Percentiles rank a stretch among this genome's conserved stretches.
Conservation (phyloP, 2,888 invertebrate genomes). For the Lysandra coridon region DNA sequence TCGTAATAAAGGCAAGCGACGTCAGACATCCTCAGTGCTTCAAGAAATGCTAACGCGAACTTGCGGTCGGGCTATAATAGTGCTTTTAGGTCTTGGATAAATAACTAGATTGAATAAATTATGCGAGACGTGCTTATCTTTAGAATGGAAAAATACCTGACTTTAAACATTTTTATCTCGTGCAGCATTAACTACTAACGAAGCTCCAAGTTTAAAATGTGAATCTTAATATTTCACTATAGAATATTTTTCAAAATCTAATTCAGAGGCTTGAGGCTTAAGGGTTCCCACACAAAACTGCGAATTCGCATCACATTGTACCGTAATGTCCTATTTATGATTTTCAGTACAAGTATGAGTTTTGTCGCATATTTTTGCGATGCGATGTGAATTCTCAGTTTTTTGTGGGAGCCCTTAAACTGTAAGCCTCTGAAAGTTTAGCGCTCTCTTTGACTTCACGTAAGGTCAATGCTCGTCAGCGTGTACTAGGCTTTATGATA, state of each 20-base stretch:
- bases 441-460: background rate
- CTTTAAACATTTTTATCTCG: background rate
- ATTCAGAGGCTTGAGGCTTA: background rate
- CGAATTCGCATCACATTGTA: too few relatives aligned
- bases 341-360: too few relatives aligned
- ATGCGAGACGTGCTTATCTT: conserved; percentile 28
- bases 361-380: too few relatives aligned
- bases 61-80: conserved; percentile 11
- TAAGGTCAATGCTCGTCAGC: background rate
- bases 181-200: conserved; percentile 7
- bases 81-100: conserved; percentile 18
- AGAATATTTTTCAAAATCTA: background rate
- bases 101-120: conserved; percentile 26
- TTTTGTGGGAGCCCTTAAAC: background rate
- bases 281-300: too few relatives aligned
- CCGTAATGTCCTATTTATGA: too few relatives aligned
- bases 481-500: background rate
- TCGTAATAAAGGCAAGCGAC: background rate
- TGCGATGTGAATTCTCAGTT: background rate
- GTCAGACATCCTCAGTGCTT: conserved; percentile 11
- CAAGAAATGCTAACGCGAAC: conserved; percentile 22
- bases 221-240: conserved; percentile 12
- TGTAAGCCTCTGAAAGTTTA: too few relatives aligned
- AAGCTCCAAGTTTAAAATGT: background rate
- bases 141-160: conserved; percentile 21